A percentile compares a stretch with the other conserved stretches of the same genome.
Conservation (phyloP, 2,888 invertebrate species). For the Myopa testacea region DNA sequence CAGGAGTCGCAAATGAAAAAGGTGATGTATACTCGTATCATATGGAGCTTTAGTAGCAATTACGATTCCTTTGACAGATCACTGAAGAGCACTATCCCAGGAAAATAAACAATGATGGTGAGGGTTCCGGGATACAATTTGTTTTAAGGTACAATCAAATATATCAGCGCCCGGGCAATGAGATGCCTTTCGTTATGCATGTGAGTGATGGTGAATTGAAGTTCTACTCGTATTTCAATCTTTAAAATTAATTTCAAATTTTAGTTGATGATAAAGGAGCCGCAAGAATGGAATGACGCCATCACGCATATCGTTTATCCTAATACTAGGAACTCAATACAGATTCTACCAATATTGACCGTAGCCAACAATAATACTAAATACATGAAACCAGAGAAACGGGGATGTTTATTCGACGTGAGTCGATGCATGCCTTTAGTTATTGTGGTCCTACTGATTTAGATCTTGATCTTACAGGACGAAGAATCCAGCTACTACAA, state of each 20-base stretch:
- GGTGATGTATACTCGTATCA: conserved; percentile 36
- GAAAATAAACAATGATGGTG: conserved; percentile 59
- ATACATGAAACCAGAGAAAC: conserved; percentile 47
- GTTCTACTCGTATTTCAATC: not conserved
- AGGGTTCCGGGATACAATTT: conserved; percentile 60
- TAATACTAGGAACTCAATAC: conserved; percentile 56
- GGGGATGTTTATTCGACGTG: conserved; percentile 60
- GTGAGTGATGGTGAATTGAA: conserved; percentile 44
- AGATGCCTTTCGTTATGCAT: conserved; percentile 48
- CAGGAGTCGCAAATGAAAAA: conserved; percentile 56
- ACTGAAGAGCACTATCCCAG: conserved; percentile 56
- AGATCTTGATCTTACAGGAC: conserved; percentile 45
- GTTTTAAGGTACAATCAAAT: conserved; percentile 49
- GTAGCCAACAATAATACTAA: conserved; percentile 52
- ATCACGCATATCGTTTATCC: conserved; percentile 50
- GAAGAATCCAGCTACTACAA: conserved; percentile 49
- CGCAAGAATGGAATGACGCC: conserved; percentile 54
- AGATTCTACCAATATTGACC: conserved; percentile 55
- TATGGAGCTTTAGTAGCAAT: not conserved
- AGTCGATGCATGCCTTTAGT: conserved; percentile 14
- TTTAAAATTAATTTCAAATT: not conserved
- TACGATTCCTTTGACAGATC: conserved; percentile 37
- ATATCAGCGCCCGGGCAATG: conserved; percentile 42
- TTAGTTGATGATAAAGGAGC: conserved; percentile 57
- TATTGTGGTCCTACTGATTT: no score